Evolutionary conservation across 1,140 invertebrate species (phyloP).

Genomic region (Panagrolaimus sp.): DNA sequence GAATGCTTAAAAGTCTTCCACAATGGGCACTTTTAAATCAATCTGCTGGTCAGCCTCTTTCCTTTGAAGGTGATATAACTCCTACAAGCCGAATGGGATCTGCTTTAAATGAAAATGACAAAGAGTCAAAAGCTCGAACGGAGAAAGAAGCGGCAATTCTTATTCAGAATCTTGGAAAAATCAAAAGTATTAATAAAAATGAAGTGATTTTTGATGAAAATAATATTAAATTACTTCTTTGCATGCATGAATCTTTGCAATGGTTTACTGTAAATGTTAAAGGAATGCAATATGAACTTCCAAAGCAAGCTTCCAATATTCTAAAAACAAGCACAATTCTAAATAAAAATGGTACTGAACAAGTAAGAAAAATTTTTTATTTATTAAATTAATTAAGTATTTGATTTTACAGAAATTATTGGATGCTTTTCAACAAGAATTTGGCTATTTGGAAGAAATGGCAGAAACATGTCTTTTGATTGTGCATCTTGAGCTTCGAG

Average conservation of each 20-base stretch:
- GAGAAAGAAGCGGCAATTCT: slow-evolving; percentile 83
- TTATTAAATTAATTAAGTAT: too few relatives aligned
- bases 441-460: slow-evolving; percentile 77
- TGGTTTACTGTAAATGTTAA: slow-evolving; percentile 59
- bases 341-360: not conserved
- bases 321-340: slow-evolving; percentile 35
- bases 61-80: not conserved
- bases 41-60: slow-evolving; percentile 1
- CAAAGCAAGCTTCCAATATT: slow-evolving; percentile 33
- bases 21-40: slow-evolving; percentile 38
- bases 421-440: slow-evolving; percentile 65
- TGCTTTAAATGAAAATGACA: slow-evolving; percentile 62
- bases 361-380: too few relatives aligned
- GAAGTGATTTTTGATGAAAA: slow-evolving; percentile 54
- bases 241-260: slow-evolving; percentile 84
- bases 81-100: slow-evolving; percentile 15
- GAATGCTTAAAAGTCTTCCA: slow-evolving; percentile 66
- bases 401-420: slow-evolving; percentile 28
- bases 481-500: slow-evolving; percentile 81
- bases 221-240: slow-evolving; percentile 66
- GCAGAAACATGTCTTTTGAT: slow-evolving; percentile 82
- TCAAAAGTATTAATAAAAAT: slow-evolving; percentile 40
- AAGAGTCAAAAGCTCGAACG: slow-evolving; percentile 75
- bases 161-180: slow-evolving; percentile 62
- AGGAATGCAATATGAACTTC: slow-evolving; percentile 27